These are phyloP conservation scores for Phyllotreta striolata DNA, from an alignment of 2,888 invertebrate genomes.

Conservation along the genomic window DNA sequence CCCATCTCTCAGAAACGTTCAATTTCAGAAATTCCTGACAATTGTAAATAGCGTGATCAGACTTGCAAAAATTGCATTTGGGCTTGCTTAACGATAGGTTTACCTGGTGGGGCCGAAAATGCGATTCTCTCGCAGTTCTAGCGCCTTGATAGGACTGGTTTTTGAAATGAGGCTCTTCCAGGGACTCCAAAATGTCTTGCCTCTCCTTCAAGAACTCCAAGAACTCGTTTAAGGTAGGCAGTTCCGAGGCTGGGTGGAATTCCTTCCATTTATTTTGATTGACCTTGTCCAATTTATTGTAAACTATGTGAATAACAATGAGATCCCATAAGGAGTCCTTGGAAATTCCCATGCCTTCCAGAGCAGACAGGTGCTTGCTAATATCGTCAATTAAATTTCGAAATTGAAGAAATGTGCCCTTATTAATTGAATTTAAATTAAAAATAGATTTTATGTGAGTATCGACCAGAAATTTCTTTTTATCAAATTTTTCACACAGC, in stretches of 20 bases:
- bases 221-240: constrained; percentile 28
- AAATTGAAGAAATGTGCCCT: no score
- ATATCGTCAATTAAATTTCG: constrained; percentile 18
- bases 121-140: not conserved
- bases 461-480: constrained; percentile 20
- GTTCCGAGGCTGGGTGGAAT: constrained; percentile 11
- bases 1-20: constrained; percentile 1
- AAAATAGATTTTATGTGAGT: constrained; percentile 24
- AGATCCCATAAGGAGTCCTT: constrained; percentile 21
- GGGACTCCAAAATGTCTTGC: constrained; percentile 26
- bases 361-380: constrained; percentile 17
- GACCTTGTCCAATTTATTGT: constrained; percentile 28
- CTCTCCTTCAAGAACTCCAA: constrained; percentile 27
- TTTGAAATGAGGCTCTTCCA: constrained; percentile 13
- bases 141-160: not conserved
- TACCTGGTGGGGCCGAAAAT: no score
- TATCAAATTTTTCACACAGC: constrained; percentile 16
- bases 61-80: constrained; percentile 17
- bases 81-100: constrained; percentile 1
- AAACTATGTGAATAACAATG: constrained; percentile 26
- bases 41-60: constrained; percentile 21
- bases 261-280: constrained; percentile 30
- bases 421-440: constrained; percentile 20
- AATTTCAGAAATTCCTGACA: constrained; percentile 21
- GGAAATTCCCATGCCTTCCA: constrained; percentile 22